Base-by-base conservation (phyloP, 1,140 invertebrate genomes). In the Matsumurasca onukii region DNA sequence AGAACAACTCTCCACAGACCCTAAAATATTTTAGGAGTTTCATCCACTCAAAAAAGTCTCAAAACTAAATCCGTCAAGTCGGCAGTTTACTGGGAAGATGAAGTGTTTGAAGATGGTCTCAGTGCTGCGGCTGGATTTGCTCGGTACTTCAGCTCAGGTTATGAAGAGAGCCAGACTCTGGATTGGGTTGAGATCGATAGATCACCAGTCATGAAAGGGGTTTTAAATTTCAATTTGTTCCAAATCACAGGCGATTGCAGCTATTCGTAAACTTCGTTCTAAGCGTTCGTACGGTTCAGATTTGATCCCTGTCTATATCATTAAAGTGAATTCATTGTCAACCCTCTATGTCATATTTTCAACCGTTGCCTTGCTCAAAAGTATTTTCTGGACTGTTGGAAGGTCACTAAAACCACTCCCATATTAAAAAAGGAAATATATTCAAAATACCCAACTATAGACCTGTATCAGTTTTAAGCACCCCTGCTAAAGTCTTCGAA, bases 401-500 rank as follows among this genome's bases (percentile, higher is more conserved):
- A 45, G n/a, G 39, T 45, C n/a, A 45, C n/a, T n/a, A n/a, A n/a
- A n/a, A 45, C n/a, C 9, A 45, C 39, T 45, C 39, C 39, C n/a
- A 45, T 45, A 12, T 45, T 45, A n/a, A 45, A 45, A n/a, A 45
- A 45, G 39, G 39, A 9, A 45, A n/a, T n/a, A 45, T 9, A 45
- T 45, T 45, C n/a, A n/a, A 45, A 45, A 12, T 45, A 12, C 9
- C 39, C 39, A 45, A 45, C n/a, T n/a, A n/a, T n/a, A n/a, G n/a
- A n/a, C n/a, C n/a, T n/a, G n/a, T n/a, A n/a, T n/a, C n/a, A n/a
- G n/a, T n/a, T n/a, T n/a, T n/a, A n/a, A n/a, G 3, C 3, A 51
- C 49, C 49, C 49, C 49, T 9, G 49, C 49, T n/a, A 51, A 51
- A 51, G 49, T 51, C 3, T 51, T 51, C n/a, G 49, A 51, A 20